Conservation (phyloP, 2,113 vertebrate species). For the Erythrolamprus reginae region DNA sequence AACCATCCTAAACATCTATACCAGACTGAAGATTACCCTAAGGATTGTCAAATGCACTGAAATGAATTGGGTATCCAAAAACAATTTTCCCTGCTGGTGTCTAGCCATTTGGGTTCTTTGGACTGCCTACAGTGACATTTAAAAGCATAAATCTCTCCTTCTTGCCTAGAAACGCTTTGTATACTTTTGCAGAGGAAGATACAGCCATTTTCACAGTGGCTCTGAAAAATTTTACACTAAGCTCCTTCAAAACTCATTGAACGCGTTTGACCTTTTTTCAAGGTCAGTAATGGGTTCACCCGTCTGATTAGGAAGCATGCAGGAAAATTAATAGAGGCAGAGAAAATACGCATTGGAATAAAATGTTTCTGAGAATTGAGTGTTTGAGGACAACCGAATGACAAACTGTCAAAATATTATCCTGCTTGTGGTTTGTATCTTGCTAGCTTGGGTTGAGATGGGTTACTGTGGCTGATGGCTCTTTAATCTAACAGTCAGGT, state of each 20-base stretch:
- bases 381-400: neutral
- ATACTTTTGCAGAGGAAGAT: neutral
- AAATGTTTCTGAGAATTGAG: neutral
- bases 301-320: neutral
- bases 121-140: neutral
- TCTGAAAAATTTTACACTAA: neutral
- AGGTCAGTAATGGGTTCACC: neutral
- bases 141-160: neutral
- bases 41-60: neutral
- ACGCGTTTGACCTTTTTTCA: neutral
- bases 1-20: neutral
- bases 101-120: neutral
- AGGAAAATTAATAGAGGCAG: neutral
- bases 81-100: neutral
- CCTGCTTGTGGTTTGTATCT: neutral
- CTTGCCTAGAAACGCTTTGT: neutral
- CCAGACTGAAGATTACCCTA: neutral
- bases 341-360: neutral
- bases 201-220: neutral
- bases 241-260: neutral
- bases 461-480: neutral
- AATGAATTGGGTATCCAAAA: neutral
- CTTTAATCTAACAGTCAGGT: neutral
- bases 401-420: neutral
- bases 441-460: neutral